Percentiles rank a stretch among this genome's conserved stretches.
Conservation (phyloP, 92 coral and sea anemone species). For the Palythoa grandiflora region DNA sequence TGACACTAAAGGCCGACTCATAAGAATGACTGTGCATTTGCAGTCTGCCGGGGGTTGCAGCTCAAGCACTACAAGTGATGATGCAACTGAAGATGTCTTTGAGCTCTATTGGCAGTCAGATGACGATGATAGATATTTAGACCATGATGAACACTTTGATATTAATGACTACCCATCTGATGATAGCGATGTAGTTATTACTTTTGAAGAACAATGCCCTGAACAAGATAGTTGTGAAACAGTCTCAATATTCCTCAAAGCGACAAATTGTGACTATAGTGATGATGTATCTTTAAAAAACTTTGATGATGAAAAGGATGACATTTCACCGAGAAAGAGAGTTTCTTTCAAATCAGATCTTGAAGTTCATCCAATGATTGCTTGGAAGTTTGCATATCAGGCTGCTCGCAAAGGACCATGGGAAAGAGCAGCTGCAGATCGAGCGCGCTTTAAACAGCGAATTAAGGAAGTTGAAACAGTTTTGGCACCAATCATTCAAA, state of each 20-base stretch:
- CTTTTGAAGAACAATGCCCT: constrained; percentile 10
- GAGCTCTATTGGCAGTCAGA: constrained; percentile 40
- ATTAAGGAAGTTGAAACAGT: constrained; percentile 76
- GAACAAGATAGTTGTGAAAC: constrained; percentile 1
- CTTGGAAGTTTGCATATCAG: constrained; percentile 92
- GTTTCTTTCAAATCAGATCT: constrained; percentile 82
- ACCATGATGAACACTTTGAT: not conserved
- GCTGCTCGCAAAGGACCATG: constrained; percentile 91
- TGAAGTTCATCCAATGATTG: constrained; percentile 69
- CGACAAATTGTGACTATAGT: not conserved
- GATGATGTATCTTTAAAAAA: not conserved
- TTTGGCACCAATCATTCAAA: constrained; percentile 75
- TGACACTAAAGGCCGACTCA: constrained; percentile 23
- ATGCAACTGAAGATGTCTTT: constrained; percentile 38
- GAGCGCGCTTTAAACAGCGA: constrained; percentile 83
- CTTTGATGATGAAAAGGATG: not conserved
- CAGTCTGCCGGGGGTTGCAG: not conserved
- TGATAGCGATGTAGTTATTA: constrained; percentile 35
- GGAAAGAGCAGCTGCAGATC: constrained; percentile 82
- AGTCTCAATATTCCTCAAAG: not conserved
- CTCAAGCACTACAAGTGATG: constrained; percentile 27
- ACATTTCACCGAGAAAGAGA: constrained; percentile 49
- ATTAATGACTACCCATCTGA: constrained; percentile 17
- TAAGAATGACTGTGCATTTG: constrained; percentile 32
- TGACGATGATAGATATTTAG: not conserved